These are phyloP conservation scores for Colletes collaris DNA, from an alignment of 2,888 invertebrate genomes.

Conservation along the genomic window DNA sequence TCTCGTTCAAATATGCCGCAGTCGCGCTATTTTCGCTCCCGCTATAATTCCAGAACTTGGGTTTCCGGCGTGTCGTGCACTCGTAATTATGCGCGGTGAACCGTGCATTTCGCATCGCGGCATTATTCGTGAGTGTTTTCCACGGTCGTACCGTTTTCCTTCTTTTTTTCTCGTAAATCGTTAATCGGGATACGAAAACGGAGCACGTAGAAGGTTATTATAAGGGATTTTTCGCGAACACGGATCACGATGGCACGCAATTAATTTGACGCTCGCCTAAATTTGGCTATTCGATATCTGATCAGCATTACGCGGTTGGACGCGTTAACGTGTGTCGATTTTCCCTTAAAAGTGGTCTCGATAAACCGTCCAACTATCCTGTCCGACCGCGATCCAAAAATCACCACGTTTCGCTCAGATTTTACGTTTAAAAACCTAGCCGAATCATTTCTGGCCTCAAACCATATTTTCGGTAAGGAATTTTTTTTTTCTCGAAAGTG, in stretches of 20 bases:
- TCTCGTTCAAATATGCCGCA: slow-evolving; percentile 53
- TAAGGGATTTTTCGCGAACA: slow-evolving; percentile 49
- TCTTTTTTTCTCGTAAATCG: slow-evolving; percentile 17
- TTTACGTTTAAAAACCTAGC: no score
- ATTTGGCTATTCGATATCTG: slow-evolving; percentile 38
- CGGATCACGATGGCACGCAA: slow-evolving; percentile 8
- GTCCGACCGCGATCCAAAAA: neutral
- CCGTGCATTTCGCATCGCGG: slow-evolving; percentile 68
- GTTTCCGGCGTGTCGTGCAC: slow-evolving; percentile 61
- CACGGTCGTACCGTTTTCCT: slow-evolving; percentile 34
- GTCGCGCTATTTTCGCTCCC: slow-evolving; percentile 55
- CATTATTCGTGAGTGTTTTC: slow-evolving; percentile 69
- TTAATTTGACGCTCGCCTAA: slow-evolving; percentile 55
- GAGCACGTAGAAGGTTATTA: slow-evolving; percentile 13
- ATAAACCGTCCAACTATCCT: slow-evolving; percentile 4
- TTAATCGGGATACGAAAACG: slow-evolving; percentile 5
- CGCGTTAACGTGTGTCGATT: slow-evolving; percentile 38
- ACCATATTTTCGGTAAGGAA: no score
- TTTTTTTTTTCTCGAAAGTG: no score
- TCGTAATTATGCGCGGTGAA: slow-evolving; percentile 72
- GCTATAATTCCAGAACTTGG: slow-evolving; percentile 65
- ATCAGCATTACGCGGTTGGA: slow-evolving; percentile 30
- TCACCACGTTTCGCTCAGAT: neutral
- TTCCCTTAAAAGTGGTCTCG: neutral
- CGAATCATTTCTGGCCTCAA: neutral